Conservation (phyloP, 2,888 invertebrate genomes). For the Lysandra bellargus region DNA sequence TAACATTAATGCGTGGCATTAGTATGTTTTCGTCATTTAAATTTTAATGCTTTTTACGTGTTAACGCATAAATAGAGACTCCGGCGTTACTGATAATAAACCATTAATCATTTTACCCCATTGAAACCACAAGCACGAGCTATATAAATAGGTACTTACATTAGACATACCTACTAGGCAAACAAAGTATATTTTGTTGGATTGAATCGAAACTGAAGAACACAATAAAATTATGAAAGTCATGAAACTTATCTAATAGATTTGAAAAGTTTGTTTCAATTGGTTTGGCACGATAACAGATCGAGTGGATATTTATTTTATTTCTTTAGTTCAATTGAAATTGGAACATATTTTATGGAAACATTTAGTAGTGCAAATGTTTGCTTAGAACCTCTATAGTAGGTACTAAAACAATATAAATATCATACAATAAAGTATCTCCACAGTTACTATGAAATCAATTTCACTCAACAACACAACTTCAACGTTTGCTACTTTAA, state of each 20-base stretch:
- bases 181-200: background rate
- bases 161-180: background rate
- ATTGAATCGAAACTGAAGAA: background rate
- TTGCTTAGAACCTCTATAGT: background rate
- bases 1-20: conserved; percentile 7
- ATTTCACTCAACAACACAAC: background rate
- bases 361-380: background rate
- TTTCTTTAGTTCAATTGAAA: background rate
- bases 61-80: conserved; percentile 7
- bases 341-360: background rate
- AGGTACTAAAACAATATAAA: background rate
- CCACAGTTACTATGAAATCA: background rate
- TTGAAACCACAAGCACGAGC: background rate
- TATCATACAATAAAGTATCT: background rate
- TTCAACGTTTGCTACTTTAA: background rate
- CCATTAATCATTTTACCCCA: conserved; percentile 16
- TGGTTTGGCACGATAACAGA: conserved; percentile 2
- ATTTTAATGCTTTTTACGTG: conserved; percentile 16
- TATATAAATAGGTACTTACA: background rate
- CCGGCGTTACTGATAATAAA: conserved; percentile 14
- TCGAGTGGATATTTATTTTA: conserved; percentile 8
- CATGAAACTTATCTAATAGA: conserved; percentile 14
- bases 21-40: conserved; percentile 17
- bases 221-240: conserved; percentile 18
- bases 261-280: conserved; percentile 12